Conservation (phyloP, 2,113 vertebrate species). For the Haliaeetus leucogaster region DNA sequence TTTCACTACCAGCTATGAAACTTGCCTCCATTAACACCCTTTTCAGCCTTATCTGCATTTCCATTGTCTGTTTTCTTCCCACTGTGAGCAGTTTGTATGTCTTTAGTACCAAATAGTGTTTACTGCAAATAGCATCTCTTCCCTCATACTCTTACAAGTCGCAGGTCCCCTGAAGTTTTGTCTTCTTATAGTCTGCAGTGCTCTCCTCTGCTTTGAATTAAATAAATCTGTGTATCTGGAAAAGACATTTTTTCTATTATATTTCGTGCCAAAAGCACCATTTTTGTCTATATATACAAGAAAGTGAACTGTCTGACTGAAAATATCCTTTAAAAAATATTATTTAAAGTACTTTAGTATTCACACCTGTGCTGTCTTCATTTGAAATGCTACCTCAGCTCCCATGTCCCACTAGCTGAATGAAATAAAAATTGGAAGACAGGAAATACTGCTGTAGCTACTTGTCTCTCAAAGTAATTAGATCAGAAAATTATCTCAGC, state of each 20-base stretch:
- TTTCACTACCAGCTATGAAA: not conserved
- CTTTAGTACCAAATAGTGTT: not conserved
- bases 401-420: not conserved
- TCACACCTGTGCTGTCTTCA: not conserved
- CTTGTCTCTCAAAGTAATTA: not conserved
- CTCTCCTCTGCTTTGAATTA: not conserved
- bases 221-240: not conserved
- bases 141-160: not conserved
- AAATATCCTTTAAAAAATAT: not conserved
- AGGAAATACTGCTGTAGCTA: not conserved
- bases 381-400: not conserved
- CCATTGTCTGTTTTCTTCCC: not conserved
- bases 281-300: not conserved
- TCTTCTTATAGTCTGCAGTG: not conserved
- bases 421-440: not conserved
- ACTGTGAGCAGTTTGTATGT: not conserved
- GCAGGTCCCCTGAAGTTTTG: not conserved
- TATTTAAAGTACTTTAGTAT: not conserved
- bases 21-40: not conserved
- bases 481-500: not conserved
- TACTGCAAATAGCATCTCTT: not conserved
- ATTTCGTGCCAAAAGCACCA: not conserved
- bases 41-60: not conserved
- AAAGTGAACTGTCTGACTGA: not conserved
- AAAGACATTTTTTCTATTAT: not conserved